Evolutionary conservation across 2,888 invertebrate genomes (phyloP).

Genomic region (Tricholauxania praeusta): DNA sequence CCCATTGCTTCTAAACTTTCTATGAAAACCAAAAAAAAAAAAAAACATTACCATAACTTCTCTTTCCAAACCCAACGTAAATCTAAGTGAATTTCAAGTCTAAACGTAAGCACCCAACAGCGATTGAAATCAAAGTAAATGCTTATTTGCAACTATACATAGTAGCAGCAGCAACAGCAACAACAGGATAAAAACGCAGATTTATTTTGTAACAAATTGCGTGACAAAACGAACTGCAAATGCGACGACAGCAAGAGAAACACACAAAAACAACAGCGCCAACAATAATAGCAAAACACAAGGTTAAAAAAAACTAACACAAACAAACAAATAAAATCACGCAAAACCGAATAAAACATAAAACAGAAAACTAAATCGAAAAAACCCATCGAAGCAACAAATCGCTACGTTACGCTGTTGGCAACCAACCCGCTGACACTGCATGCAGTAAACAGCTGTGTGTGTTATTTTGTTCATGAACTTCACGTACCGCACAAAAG

Average conservation of each 20-base stretch:
- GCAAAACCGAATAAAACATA: not conserved
- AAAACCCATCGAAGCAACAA: constrained; percentile 38
- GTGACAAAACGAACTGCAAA: constrained; percentile 54
- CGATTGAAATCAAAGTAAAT: constrained; percentile 1
- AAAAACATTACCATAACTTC: too few relatives aligned
- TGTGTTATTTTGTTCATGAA: constrained; percentile 20
- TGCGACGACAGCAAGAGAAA: constrained; percentile 44
- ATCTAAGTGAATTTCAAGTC: not conserved
- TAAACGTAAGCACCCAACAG: not conserved
- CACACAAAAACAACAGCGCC: constrained; percentile 12
- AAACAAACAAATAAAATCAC: not conserved
- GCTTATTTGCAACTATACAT: too few relatives aligned
- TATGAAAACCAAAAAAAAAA: too few relatives aligned
- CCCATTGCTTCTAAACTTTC: too few relatives aligned
- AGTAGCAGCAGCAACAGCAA: too few relatives aligned
- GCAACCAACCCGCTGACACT: constrained; percentile 7
- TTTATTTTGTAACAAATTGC: constrained; percentile 58
- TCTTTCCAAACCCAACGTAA: not conserved
- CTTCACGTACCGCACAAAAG: constrained; percentile 26
- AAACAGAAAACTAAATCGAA: not conserved
- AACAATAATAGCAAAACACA: not conserved
- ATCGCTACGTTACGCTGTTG: constrained; percentile 31
- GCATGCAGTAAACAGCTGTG: not conserved
- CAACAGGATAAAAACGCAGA: constrained; percentile 30
- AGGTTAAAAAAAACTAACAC: not conserved